Percentiles rank a stretch among this genome's conserved stretches.
Evolutionary conservation across 2,113 vertebrate genomes (phyloP).

Genomic region (Leptodactylus fuscus): DNA sequence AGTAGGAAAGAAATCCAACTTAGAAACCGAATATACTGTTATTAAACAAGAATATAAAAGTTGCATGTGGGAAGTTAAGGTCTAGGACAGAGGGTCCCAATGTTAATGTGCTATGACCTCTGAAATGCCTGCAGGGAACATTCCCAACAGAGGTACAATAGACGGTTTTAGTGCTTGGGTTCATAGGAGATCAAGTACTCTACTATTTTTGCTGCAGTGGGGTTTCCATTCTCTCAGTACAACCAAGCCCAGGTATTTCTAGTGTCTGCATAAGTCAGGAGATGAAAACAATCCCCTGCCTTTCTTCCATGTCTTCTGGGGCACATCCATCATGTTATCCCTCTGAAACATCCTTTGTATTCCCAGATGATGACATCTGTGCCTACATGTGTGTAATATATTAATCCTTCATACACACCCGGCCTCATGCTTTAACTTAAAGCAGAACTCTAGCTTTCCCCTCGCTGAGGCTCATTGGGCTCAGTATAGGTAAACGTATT

Average conservation of each 20-base stretch:
- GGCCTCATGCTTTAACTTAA: background rate
- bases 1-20: background rate
- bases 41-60: constrained; percentile 6
- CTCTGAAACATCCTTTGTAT: constrained; percentile 4
- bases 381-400: background rate
- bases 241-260: constrained; percentile 22
- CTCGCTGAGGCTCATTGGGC: background rate
- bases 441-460: background rate
- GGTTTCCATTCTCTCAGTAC: constrained; percentile 16
- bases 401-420: background rate
- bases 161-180: background rate
- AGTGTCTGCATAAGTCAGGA: background rate
- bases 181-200: constrained; percentile 1
- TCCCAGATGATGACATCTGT: constrained; percentile 13
- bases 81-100: constrained; percentile 17
- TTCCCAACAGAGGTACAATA: constrained; percentile 23
- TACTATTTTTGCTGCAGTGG: background rate
- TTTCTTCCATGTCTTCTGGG: background rate
- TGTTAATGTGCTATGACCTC: constrained; percentile 30
- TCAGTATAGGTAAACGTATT: too few species aligned
- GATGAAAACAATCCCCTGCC: background rate
- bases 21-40: background rate
- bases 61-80: constrained; percentile 13
- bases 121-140: constrained; percentile 29
- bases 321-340: constrained; percentile 7